A percentile compares a stretch with the other conserved stretches of the same genome.
Evolutionary conservation across 2,888 invertebrate genomes (phyloP).

Genomic region (Dexiosoma caninum): DNA sequence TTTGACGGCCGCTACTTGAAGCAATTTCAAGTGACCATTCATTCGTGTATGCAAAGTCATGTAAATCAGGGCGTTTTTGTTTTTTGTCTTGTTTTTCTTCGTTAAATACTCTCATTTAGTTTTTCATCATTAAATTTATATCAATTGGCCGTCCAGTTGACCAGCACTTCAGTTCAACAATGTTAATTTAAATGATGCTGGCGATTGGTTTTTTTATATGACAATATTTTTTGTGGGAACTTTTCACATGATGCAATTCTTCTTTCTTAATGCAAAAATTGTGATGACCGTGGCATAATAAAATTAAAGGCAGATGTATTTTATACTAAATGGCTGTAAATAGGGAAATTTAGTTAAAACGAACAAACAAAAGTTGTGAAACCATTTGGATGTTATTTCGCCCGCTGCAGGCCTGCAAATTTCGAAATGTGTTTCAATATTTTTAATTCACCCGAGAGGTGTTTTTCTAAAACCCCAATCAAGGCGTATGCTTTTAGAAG

Average conservation of each 20-base stretch:
- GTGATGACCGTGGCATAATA: neutral
- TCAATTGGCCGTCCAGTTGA: constrained; percentile 50
- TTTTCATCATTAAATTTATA: constrained; percentile 29
- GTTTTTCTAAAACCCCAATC: no score
- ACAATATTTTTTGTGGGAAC: constrained; percentile 36
- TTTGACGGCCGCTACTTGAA: constrained; percentile 47
- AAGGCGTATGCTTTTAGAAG: no score
- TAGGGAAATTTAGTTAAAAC: no score
- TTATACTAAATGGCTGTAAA: no score
- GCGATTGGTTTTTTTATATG: neutral
- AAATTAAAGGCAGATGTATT: neutral
- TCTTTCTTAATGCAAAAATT: neutral
- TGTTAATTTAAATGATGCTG: constrained; percentile 45
- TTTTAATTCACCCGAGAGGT: no score
- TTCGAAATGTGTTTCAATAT: no score
- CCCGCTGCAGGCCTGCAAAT: no score
- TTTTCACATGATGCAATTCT: neutral
- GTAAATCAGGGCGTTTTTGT: constrained; percentile 33
- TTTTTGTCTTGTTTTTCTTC: no score
- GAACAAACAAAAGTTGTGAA: no score
- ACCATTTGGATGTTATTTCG: no score
- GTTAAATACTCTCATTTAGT: neutral
- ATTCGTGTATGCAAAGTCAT: constrained; percentile 39
- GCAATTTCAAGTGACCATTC: constrained; percentile 8
- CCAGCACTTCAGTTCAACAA: constrained; percentile 30